Evolutionary conservation across 2,888 invertebrate species (phyloP), one percentile per base, ranked within the genome.

Genomic region (Apamea monoglypha): DNA sequence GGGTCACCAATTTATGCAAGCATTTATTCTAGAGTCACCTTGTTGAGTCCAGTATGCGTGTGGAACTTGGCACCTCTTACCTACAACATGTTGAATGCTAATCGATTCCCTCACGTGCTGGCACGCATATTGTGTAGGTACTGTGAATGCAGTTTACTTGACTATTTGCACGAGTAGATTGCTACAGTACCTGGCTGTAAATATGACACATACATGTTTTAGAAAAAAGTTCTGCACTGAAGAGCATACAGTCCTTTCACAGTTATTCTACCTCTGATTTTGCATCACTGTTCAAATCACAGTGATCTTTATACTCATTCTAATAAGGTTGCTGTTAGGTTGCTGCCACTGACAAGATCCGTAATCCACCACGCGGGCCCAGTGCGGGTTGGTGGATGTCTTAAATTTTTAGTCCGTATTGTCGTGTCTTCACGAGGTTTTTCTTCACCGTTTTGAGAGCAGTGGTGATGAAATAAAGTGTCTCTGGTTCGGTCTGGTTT

Each of bases 11-110:
- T 83, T 68, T 56, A 61, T 61, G 59, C 73, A 32, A 72, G 56
- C 29, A 64, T 44, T 44, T 53, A 44, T 71, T 59, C 32, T 75
- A 53, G 29, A 56, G 53, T 56, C 56, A 83, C 76, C 47, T 73
- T 53, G 69, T 69, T 73, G 75, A 64, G 36, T 53, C 10, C 6
- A 74, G 50, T 50, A 36, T 80, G 66, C 63, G 81, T 83, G 71
- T 59, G 50, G 36, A 63, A 84, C 84, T 83, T 83, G 74, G 83
- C 72, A 75, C 69, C 80, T 73, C 18, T 80, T 70, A 32, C 29
- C 53, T 56, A 66, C 67, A 50, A 76, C 70, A 74, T 59, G 70
- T 80, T 80, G 69, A 73, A 83, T 76, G 66, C 25, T n/a, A 76
- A 83, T 66, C 74, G 70, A 50, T 64, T 63, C 25, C 66, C 66